Evolutionary conservation across 2,888 invertebrate species (phyloP).

Genomic region (Mimachlamys varia): DNA sequence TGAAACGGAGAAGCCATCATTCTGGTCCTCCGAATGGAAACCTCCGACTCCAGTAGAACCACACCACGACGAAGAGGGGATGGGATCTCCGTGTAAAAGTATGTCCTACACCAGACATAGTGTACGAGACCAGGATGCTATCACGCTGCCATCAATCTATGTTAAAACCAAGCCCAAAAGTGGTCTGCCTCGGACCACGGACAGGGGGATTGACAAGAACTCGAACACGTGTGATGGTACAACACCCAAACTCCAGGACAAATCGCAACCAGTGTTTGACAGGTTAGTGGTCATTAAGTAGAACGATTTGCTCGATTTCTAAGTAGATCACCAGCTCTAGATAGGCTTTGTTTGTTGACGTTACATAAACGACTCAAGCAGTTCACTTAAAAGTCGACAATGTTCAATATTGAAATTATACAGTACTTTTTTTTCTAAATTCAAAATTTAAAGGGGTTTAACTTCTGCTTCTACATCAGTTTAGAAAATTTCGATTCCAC

Average conservation of each 20-base stretch:
- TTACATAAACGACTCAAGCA: too few species aligned
- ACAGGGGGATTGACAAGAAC: neutral
- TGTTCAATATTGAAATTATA: too few species aligned
- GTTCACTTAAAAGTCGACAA: too few species aligned
- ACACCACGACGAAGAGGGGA: neutral
- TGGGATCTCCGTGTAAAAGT: neutral
- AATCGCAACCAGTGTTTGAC: neutral
- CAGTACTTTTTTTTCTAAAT: too few species aligned
- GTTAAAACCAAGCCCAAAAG: neutral
- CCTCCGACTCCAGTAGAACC: neutral
- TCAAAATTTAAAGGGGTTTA: too few species aligned
- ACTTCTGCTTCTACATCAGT: too few species aligned
- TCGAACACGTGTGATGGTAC: neutral
- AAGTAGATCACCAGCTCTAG: too few species aligned
- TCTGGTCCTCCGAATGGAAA: neutral
- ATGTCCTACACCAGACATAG: neutral
- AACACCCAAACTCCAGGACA: neutral
- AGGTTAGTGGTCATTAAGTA: neutral
- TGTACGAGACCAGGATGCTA: neutral
- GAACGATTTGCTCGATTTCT: too few species aligned
- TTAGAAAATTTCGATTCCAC: too few species aligned
- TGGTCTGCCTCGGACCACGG: neutral
- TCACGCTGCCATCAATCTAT: neutral
- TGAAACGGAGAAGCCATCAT: neutral
- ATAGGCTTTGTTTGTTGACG: too few species aligned